Percentiles rank a stretch among this genome's conserved stretches.
Conservation (phyloP, 1,140 invertebrate genomes). For the Macrobrachium nipponense region DNA sequence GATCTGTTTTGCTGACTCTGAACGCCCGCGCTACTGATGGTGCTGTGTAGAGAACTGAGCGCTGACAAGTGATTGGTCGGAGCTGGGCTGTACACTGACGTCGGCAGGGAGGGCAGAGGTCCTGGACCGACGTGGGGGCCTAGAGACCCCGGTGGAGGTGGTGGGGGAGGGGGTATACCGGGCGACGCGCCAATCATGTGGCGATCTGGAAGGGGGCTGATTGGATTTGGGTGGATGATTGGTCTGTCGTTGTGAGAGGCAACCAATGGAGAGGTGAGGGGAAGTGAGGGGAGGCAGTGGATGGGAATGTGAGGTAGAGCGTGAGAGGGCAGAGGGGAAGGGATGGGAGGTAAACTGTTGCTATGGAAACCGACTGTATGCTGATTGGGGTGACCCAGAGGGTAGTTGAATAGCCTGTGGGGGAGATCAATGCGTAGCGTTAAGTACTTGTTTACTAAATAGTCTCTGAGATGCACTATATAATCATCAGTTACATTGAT, state of each 20-base stretch:
- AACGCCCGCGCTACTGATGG: conserved; percentile 13
- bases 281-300: conserved; percentile 40
- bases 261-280: conserved; percentile 43
- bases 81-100: conserved; percentile 33
- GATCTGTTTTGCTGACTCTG: conserved; percentile 36
- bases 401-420: conserved; percentile 61
- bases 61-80: conserved; percentile 34
- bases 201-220: conserved; percentile 43
- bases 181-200: conserved; percentile 41
- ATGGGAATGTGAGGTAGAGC: conserved; percentile 30
- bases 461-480: background rate
- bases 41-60: conserved; percentile 22
- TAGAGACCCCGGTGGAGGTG: conserved; percentile 10
- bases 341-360: conserved; percentile 23
- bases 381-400: conserved; percentile 60
- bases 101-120: conserved; percentile 37
- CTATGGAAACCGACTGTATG: conserved; percentile 59
- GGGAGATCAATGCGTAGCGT: background rate
- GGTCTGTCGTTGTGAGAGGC: conserved; percentile 24
- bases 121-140: conserved; percentile 40
- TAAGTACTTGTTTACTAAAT: no score
- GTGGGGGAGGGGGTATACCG: background rate
- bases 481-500: background rate
- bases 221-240: conserved; percentile 44
- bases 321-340: conserved; percentile 33